Conservation (phyloP, 1,140 invertebrate species). For the Propsilocerus akamusi region DNA sequence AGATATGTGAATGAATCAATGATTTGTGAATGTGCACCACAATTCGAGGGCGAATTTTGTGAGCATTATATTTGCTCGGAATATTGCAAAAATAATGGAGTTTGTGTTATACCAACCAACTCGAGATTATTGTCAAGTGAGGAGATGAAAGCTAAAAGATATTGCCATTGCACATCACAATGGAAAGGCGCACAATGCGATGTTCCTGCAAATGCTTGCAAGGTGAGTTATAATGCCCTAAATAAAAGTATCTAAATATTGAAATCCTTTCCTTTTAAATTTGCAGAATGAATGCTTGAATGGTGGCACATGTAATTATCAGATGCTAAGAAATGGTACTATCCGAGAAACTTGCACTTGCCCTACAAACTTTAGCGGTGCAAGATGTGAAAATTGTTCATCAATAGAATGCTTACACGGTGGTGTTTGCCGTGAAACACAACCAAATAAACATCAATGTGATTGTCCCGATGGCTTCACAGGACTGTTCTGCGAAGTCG, state of each 20-base stretch:
- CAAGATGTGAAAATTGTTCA: constrained; percentile 22
- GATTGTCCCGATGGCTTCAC: constrained; percentile 26
- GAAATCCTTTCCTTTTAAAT: not conserved
- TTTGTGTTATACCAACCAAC: constrained; percentile 26
- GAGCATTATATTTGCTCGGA: constrained; percentile 41
- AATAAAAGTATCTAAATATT: constrained; percentile 3
- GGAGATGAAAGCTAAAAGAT: constrained; percentile 14
- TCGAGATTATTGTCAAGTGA: not conserved
- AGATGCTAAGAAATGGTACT: constrained; percentile 17
- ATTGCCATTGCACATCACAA: constrained; percentile 39
- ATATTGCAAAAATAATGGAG: constrained; percentile 40
- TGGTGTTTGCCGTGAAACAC: constrained; percentile 20
- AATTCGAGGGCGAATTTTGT: constrained; percentile 38
- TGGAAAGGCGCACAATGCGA: constrained; percentile 50
- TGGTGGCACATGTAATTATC: constrained; percentile 15
- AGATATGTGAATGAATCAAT: constrained; percentile 24
- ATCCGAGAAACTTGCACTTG: constrained; percentile 15
- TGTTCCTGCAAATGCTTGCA: constrained; percentile 28
- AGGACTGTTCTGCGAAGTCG: constrained; percentile 34
- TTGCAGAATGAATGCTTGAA: constrained; percentile 15
- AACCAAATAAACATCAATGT: constrained; percentile 27
- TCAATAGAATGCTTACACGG: constrained; percentile 21
- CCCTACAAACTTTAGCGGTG: constrained; percentile 16
- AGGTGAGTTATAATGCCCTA: constrained; percentile 12
- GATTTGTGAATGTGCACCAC: constrained; percentile 35